Evolutionary conservation across 2,113 vertebrate species (phyloP).

Genomic region (Grammomys dolichurus): DNA sequence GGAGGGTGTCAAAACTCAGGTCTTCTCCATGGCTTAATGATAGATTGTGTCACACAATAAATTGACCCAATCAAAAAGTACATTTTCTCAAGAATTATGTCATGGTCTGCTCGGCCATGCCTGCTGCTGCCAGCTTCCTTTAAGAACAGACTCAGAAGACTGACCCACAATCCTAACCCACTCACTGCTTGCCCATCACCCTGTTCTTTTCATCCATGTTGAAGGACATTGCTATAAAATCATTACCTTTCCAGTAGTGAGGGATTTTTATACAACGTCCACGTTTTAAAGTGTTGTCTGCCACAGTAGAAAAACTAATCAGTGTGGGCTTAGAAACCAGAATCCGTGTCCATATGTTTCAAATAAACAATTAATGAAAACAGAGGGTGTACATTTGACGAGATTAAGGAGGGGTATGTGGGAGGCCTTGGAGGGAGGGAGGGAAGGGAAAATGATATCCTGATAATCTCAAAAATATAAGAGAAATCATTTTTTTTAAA

Average conservation of each 20-base stretch:
- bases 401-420: neutral
- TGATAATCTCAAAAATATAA: neutral
- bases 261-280: slow-evolving; percentile 22
- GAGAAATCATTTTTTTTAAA: neutral
- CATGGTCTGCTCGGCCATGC: neutral
- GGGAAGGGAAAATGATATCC: neutral
- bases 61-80: slow-evolving; percentile 12
- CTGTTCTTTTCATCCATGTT: neutral
- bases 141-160: neutral
- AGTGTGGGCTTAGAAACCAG: neutral
- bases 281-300: neutral
- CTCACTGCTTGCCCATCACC: neutral
- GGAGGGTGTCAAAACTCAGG: neutral
- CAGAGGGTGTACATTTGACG: neutral
- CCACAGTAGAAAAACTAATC: slow-evolving; percentile 22
- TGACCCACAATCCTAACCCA: neutral
- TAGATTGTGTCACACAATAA: neutral
- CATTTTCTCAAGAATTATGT: neutral
- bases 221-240: neutral
- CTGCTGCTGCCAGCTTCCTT: neutral
- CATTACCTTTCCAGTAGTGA: neutral
- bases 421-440: neutral
- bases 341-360: neutral
- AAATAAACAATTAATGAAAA: slow-evolving; percentile 7
- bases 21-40: neutral